Conservation (phyloP, 2,888 invertebrate genomes). For the Azorinus chamasolen region DNA sequence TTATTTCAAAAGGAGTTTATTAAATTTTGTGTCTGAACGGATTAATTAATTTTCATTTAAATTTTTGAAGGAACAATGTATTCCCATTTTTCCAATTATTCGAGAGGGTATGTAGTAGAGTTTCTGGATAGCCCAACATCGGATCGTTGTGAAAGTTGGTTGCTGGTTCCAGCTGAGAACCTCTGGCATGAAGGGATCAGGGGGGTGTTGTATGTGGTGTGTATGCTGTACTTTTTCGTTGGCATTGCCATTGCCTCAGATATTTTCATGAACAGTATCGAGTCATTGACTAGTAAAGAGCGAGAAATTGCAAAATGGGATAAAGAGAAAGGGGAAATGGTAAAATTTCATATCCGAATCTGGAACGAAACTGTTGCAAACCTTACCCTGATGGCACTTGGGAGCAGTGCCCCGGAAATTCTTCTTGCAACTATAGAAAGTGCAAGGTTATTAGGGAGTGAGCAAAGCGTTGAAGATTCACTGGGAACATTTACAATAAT, state of each 20-base stretch:
- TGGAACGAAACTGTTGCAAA: slow-evolving; percentile 86
- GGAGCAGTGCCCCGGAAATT: slow-evolving; percentile 85
- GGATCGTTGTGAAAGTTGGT: slow-evolving; percentile 75
- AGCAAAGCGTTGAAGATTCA: slow-evolving; percentile 66
- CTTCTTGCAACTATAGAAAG: slow-evolving; percentile 82
- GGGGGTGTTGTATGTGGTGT: slow-evolving; percentile 79
- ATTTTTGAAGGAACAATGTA: neutral
- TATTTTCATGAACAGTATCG: slow-evolving; percentile 84
- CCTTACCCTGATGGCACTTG: slow-evolving; percentile 84
- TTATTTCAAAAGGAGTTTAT: too few species aligned
- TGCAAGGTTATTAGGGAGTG: slow-evolving; percentile 59
- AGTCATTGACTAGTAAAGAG: slow-evolving; percentile 83
- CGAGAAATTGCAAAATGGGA: slow-evolving; percentile 79
- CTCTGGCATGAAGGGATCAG: slow-evolving; percentile 80
- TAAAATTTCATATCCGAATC: slow-evolving; percentile 79
- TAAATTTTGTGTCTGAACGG: too few species aligned
- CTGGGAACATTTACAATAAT: slow-evolving; percentile 85
- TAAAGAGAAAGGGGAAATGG: slow-evolving; percentile 77
- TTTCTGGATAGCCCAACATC: slow-evolving; percentile 51
- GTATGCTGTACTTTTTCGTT: slow-evolving; percentile 82
- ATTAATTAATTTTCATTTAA: too few species aligned
- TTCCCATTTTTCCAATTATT: slow-evolving; percentile 47
- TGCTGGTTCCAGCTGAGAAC: slow-evolving; percentile 83
- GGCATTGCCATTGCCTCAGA: slow-evolving; percentile 85
- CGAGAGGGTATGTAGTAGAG: slow-evolving; percentile 81